Evolutionary conservation across 2,888 invertebrate genomes (phyloP), one percentile per base, ranked within the genome.

Genomic region (Eupsilia transversa): DNA sequence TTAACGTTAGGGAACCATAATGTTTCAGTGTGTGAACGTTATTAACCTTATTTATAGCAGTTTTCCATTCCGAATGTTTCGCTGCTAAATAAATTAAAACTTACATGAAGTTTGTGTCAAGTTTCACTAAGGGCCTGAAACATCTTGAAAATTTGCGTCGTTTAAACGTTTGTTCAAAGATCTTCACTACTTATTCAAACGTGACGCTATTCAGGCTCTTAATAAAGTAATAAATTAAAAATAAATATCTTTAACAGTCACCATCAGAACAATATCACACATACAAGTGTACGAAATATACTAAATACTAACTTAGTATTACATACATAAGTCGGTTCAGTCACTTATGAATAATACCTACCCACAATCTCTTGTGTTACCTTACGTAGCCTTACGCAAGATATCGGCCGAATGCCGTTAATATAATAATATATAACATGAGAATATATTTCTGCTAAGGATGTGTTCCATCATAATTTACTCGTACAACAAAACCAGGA

Each of bases 161-260:
- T 59, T 57, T 54, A 46, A 60, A 79, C 46, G 4, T 17, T 61
- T 27, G 12, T 35, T 17, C 30, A 35, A 7, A 56, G 17, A 33
- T 56, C 52, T 56, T 64, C 17, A 61, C 46, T 20, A 60, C 35
- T 72, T 75, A 72, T 60, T 60, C 6, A 70, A 78, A 74, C 38
- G 64, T 61, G 56, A 68, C 74, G 77, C 68, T 71, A 68, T 46
- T 49, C 78, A 86, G 87, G 86, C 87, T 82, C 82, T 73, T 87
- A 89, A 83, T 87, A 86, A 87, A 82, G 72, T 33, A 76, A 79
- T 75, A 79, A 86, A 80, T 82, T 81, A 88, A 80, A 74, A 74
- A 86, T 70, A 80, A 80, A 83, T 85, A 85, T 75, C 69, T 84
- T 77, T 72, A 83, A 80, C 86, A 89, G 79, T 87, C 88, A 87